Conservation (phyloP, 2,113 vertebrate genomes). For the Eupsittula cactorum region DNA sequence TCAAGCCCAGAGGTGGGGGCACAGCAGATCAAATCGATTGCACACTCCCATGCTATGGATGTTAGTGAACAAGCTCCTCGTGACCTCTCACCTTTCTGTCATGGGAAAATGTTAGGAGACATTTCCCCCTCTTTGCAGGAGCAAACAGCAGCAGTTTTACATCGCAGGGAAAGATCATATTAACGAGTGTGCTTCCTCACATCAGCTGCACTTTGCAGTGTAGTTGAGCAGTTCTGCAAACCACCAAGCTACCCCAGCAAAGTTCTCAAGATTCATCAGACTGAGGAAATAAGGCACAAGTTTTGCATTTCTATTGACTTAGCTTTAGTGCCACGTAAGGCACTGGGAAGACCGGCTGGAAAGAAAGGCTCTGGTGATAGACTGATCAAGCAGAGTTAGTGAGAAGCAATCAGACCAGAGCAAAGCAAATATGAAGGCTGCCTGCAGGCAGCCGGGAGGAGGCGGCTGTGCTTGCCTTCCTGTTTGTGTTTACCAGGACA, state of each 20-base stretch:
- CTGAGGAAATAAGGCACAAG: neutral
- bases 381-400: neutral
- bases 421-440: conserved; percentile 19
- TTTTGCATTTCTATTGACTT: conserved; percentile 20
- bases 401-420: neutral
- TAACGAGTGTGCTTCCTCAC: neutral
- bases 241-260: neutral
- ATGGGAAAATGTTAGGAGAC: conserved; percentile 20
- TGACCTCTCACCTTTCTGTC: conserved; percentile 50
- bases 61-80: neutral
- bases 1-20: neutral
- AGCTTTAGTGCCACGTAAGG: neutral
- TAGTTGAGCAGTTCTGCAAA: neutral
- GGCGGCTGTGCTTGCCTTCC: neutral
- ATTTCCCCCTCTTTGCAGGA: neutral
- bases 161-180: neutral
- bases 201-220: neutral
- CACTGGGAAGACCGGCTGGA: neutral
- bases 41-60: neutral
- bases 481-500: conserved; percentile 17
- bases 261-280: neutral
- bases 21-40: conserved; percentile 6
- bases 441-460: neutral
- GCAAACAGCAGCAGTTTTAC: neutral
- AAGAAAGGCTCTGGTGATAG: conserved; percentile 23